Evolutionary conservation across 2,113 vertebrate genomes (phyloP).

Genomic region (Sylvilagus bachmani): DNA sequence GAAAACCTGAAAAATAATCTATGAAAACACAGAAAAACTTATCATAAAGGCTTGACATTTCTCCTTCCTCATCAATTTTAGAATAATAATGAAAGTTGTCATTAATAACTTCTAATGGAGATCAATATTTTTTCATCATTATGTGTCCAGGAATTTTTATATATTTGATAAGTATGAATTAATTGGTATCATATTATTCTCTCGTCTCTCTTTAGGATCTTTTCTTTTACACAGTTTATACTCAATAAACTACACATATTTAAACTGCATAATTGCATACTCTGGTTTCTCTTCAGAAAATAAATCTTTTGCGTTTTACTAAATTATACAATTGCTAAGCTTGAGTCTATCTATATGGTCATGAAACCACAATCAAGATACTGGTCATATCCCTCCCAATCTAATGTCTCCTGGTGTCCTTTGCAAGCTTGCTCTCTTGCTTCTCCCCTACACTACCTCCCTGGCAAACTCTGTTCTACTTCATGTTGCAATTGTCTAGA

Average conservation of each 20-base stretch:
- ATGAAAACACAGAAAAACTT: neutral
- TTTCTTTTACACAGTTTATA: neutral
- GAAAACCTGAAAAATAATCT: neutral
- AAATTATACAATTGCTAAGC: neutral
- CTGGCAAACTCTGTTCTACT: neutral
- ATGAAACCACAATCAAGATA: neutral
- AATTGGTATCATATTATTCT: neutral
- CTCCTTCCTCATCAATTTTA: neutral
- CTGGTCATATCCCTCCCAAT: neutral
- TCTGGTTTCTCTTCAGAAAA: too few relatives aligned
- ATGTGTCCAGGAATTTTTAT: neutral
- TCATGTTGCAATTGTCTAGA: neutral
- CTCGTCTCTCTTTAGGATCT: neutral
- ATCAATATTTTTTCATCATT: neutral
- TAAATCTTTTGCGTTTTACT: too few relatives aligned
- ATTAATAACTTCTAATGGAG: neutral
- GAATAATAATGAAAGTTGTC: neutral
- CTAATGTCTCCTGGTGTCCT: neutral
- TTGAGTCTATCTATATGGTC: neutral
- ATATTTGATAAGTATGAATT: neutral
- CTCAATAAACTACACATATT: neutral
- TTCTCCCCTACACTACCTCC: neutral
- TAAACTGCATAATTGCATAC: neutral
- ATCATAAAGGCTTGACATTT: neutral
- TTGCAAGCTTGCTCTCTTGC: too few relatives aligned